Evolutionary conservation across 2,797 vertebrate species (phyloP), one percentile per base, ranked within the genome.

Genomic region (Gymnodraco acuticeps): DNA sequence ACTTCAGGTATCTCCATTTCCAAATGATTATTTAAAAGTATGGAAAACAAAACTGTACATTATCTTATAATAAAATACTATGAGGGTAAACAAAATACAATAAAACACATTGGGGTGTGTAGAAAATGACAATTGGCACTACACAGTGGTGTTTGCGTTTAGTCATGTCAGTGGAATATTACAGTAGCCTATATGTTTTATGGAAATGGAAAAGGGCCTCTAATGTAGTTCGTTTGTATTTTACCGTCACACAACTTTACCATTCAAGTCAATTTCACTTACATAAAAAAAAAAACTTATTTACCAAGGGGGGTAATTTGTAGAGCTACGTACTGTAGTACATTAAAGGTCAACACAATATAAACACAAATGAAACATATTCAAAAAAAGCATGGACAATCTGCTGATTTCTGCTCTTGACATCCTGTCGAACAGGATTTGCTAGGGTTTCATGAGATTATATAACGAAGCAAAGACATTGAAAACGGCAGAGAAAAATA

Each of bases 141-240:
- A 67, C 65, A 73, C 42, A 68, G 62, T 60, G 63, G 1, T 41
- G 42, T 45, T 20, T 2, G 43, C 27, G 56, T 1, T 51, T n/a
- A 42, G 11, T 41, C 10, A 41, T 41, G 48, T 41, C 45, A 69
- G 23, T 27, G 41, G 12, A 64, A 38, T 14, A 48, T 2, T 1
- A 15, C 43, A 64, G 8, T 2, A n/a, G n/a, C n/a, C n/a, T n/a
- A 48, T 20, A 16, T 20, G 17, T 12, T 23, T 2, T 5, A 23
- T 31, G n/a, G 1, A 12, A n/a, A 61, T 64, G 63, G 5, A 59
- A 17, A 54, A n/a, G 43, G 60, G 47, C 77, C 58, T 71, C 13
- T 2, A 17, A 41, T 58, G 23, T 15, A 12, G 14, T 13, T 41
- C 38, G 69, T 64, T 47, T 16, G 45, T 67, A 41, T 14, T 45